Conservation (phyloP, 2,797 vertebrate species). For the Bradypodion pumilum region DNA sequence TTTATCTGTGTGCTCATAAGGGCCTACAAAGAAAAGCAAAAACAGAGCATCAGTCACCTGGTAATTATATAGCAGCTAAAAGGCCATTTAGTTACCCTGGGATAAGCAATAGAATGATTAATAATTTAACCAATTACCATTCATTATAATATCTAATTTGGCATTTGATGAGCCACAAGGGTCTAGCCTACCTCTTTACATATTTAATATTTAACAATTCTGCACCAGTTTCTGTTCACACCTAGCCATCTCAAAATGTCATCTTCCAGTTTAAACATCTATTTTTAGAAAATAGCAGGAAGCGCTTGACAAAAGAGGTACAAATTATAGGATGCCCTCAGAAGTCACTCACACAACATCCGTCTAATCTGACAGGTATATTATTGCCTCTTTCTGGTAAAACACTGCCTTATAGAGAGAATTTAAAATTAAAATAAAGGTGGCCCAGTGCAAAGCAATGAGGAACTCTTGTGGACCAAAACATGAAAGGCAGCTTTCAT, state of each 20-base stretch:
- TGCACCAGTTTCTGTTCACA: constrained; percentile 61
- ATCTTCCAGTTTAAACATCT: constrained; percentile 64
- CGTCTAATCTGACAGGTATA: constrained; percentile 60
- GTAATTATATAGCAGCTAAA: constrained; percentile 76
- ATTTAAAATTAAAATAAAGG: constrained; percentile 18
- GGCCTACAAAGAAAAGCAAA: constrained; percentile 65
- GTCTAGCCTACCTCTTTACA: constrained; percentile 72
- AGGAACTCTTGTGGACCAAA: constrained; percentile 6
- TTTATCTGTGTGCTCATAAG: constrained; percentile 51
- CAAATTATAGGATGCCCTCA: constrained; percentile 60
- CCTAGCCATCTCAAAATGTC: constrained; percentile 65
- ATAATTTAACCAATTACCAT: constrained; percentile 79
- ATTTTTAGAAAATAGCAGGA: constrained; percentile 64
- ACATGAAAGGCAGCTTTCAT: background rate
- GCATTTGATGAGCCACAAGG: constrained; percentile 72
- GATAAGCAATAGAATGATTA: constrained; percentile 78
- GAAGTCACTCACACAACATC: constrained; percentile 49
- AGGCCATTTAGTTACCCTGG: constrained; percentile 74
- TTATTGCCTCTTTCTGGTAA: constrained; percentile 30
- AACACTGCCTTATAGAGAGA: constrained; percentile 41
- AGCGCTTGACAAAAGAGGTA: constrained; percentile 62
- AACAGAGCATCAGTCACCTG: constrained; percentile 71
- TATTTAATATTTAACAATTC: constrained; percentile 61
- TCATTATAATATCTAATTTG: constrained; percentile 75
- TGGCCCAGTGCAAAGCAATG: background rate